phyloP scores from a whole-genome alignment of 2,797 vertebrate species.

The Danio kyathit region DNA sequence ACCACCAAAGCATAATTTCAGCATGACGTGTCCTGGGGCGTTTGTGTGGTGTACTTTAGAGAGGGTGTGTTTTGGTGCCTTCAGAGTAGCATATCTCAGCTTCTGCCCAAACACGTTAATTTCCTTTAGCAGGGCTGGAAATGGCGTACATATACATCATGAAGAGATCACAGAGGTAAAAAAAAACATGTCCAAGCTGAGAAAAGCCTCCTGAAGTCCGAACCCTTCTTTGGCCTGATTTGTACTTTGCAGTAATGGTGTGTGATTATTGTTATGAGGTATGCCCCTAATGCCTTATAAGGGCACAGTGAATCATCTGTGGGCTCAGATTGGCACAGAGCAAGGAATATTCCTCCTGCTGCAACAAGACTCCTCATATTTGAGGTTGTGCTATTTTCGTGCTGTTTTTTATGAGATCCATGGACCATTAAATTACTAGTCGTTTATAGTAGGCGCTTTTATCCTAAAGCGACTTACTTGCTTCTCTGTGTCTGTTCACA shows the following conservation, averaged over 20 bases:
- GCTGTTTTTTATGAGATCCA: conserved; percentile 38
- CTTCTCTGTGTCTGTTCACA: conserved; percentile 43
- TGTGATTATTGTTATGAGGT: conserved; percentile 59
- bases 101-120: conserved; percentile 59
- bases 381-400: conserved; percentile 52
- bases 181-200: neutral
- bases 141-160: conserved; percentile 13
- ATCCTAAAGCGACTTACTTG: neutral
- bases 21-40: conserved; percentile 43
- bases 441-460: conserved; percentile 20
- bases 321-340: conserved; percentile 71
- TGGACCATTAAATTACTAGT: neutral
- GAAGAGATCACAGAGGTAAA: neutral
- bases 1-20: conserved; percentile 52
- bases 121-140: conserved; percentile 43
- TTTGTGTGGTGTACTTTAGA: conserved; percentile 11
- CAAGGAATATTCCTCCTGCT: conserved; percentile 68
- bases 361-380: conserved; percentile 59
- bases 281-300: conserved; percentile 68
- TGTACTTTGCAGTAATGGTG: conserved; percentile 58
- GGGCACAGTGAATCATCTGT: conserved; percentile 66
- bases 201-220: conserved; percentile 23
- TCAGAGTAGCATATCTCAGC: conserved; percentile 31
- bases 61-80: conserved; percentile 42
- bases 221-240: conserved; percentile 61